phyloP scores from a whole-genome alignment of 2,888 invertebrate genomes.

The Ophion ventricosus region DNA sequence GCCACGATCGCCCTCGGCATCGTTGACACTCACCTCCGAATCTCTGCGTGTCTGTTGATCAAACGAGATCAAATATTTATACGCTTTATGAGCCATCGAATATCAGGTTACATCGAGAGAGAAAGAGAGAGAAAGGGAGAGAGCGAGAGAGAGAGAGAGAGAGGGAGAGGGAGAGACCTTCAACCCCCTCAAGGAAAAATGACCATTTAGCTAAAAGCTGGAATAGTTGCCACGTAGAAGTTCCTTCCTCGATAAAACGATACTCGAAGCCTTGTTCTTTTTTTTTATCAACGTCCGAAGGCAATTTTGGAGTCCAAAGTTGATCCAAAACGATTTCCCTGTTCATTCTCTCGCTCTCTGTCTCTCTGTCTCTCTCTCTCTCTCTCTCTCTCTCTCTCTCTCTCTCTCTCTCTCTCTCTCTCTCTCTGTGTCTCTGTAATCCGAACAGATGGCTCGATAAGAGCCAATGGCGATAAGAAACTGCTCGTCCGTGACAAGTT shows the following conservation, averaged over 20 bases:
- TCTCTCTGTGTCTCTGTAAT: constrained; percentile 1
- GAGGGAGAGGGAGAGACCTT: background rate
- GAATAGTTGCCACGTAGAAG: background rate
- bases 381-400: background rate
- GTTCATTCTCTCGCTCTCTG: constrained; percentile 37
- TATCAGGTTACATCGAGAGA: background rate
- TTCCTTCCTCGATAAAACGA: background rate
- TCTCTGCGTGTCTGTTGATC: constrained; percentile 79
- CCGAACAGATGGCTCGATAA: constrained; percentile 26
- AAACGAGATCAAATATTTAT: constrained; percentile 48
- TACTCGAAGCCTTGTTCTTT: background rate
- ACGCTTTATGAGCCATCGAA: constrained; percentile 1
- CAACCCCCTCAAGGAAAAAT: background rate
- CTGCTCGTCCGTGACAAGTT: background rate
- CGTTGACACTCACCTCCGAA: constrained; percentile 76
- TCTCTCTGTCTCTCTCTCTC: background rate
- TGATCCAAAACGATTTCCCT: constrained; percentile 50
- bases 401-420: background rate
- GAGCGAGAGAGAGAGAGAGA: background rate
- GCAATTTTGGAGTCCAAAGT: constrained; percentile 44
- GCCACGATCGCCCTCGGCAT: constrained; percentile 72
- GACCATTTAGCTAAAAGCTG: background rate
- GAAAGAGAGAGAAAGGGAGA: no score
- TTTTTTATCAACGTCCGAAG: constrained; percentile 10
- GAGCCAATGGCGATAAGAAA: constrained; percentile 1